Conservation (phyloP, 2,113 vertebrate species). For the Heterotilapia buettikoferi region DNA sequence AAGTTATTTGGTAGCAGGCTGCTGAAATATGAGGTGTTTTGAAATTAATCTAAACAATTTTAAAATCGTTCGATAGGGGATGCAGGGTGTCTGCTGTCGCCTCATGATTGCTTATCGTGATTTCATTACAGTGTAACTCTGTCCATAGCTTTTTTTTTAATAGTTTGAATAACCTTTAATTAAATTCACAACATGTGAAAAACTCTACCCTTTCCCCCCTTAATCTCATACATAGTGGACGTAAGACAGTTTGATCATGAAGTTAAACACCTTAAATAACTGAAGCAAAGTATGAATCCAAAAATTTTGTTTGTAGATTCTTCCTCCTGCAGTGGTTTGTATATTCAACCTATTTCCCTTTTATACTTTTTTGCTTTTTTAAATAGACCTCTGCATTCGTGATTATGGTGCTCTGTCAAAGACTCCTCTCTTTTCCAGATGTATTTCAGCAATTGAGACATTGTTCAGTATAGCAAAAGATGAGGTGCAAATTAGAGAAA, state of each 20-base stretch:
- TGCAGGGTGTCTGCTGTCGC: not conserved
- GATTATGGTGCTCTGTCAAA: not conserved
- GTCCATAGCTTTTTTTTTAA: accelerated
- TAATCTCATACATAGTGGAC: not conserved
- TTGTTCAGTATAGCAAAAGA: not conserved
- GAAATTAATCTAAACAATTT: not conserved
- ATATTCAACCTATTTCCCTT: not conserved
- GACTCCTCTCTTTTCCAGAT: not conserved
- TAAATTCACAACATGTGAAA: not conserved
- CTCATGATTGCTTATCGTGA: not conserved
- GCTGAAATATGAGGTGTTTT: not conserved
- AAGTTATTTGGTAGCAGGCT: not conserved
- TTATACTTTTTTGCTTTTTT: not conserved
- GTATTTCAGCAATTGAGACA: not conserved
- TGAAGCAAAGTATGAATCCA: not conserved
- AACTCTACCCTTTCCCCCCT: not conserved
- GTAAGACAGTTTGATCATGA: not conserved
- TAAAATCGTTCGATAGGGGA: accelerated
- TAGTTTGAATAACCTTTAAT: not conserved
- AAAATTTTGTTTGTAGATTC: not conserved
- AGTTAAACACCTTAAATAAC: accelerated
- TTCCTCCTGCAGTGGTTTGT: not conserved
- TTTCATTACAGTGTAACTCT: accelerated
- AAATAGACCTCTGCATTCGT: accelerated
- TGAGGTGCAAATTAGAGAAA: not conserved